A percentile compares a stretch with the other conserved stretches of the same genome.
Conservation (phyloP, 2,113 vertebrate genomes). For the Ptyas mucosa region DNA sequence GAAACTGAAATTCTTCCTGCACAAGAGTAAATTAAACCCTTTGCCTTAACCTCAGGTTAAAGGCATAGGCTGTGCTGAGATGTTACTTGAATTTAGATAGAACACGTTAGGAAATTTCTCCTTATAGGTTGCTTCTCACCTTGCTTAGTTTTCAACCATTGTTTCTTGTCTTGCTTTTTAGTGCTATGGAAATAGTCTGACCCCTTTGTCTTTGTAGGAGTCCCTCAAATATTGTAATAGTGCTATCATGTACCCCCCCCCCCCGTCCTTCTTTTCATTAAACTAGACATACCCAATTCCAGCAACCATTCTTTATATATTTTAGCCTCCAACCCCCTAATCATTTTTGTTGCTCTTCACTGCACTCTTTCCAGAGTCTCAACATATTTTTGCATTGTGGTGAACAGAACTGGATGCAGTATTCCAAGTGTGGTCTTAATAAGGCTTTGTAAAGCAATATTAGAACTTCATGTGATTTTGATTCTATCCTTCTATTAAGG, state of each 20-base stretch:
- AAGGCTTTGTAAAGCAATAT: background rate
- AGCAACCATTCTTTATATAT: background rate
- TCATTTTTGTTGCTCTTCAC: background rate
- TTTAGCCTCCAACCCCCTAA: background rate
- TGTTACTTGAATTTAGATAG: background rate
- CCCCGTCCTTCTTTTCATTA: background rate
- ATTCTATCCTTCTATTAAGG: background rate
- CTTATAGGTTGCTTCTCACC: background rate
- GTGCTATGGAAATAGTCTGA: background rate
- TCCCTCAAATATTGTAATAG: background rate
- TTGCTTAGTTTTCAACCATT: background rate
- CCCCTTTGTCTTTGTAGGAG: background rate
- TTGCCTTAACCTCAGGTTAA: background rate
- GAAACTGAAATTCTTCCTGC: too few relatives aligned
- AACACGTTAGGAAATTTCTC: background rate
- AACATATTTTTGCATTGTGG: background rate
- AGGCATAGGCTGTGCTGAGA: background rate
- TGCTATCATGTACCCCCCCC: background rate
- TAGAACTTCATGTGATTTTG: background rate
- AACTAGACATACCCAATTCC: background rate
- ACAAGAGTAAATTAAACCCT: background rate
- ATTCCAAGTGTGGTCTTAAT: background rate
- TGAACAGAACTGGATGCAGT: background rate
- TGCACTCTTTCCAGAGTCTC: background rate
- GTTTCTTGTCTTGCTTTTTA: background rate